These are phyloP conservation scores for Sminthurides bifidus DNA, from an alignment of 1,140 invertebrate species.

Conservation along the genomic window DNA sequence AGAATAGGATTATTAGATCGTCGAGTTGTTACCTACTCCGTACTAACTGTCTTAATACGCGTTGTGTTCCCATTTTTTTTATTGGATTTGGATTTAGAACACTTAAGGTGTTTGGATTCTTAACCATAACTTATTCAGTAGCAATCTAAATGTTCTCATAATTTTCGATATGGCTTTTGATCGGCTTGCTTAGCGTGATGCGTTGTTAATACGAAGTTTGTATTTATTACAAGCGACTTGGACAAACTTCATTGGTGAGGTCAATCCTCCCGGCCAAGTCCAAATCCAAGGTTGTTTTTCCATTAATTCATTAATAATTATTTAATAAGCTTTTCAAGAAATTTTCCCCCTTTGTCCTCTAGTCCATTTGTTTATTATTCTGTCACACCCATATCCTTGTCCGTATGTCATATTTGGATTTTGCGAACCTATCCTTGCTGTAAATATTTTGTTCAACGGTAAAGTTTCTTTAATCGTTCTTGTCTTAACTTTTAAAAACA, in stretches of 20 bases:
- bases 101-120: no score
- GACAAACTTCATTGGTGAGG: slow-evolving; percentile 20
- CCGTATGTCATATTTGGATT: no score
- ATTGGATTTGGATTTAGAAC: no score
- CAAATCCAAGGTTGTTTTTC: slow-evolving; percentile 29
- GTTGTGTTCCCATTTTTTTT: no score
- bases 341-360: no score
- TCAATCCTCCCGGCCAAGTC: slow-evolving; percentile 27
- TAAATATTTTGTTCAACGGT: not conserved
- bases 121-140: no score
- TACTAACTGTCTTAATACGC: no score
- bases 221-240: slow-evolving; percentile 24
- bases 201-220: slow-evolving; percentile 9
- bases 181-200: slow-evolving; percentile 3
- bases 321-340: no score
- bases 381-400: not conserved
- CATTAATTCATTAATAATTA: slow-evolving; percentile 8
- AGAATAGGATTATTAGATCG: no score
- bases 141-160: no score
- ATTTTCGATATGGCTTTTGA: no score
- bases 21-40: no score
- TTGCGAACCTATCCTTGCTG: not conserved
- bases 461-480: not conserved
- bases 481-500: slow-evolving; percentile 36
- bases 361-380: slow-evolving; percentile 4